Evolutionary conservation across 2,797 vertebrate species (phyloP), one percentile per base, ranked within the genome.

Genomic region (Chelon labrosus): DNA sequence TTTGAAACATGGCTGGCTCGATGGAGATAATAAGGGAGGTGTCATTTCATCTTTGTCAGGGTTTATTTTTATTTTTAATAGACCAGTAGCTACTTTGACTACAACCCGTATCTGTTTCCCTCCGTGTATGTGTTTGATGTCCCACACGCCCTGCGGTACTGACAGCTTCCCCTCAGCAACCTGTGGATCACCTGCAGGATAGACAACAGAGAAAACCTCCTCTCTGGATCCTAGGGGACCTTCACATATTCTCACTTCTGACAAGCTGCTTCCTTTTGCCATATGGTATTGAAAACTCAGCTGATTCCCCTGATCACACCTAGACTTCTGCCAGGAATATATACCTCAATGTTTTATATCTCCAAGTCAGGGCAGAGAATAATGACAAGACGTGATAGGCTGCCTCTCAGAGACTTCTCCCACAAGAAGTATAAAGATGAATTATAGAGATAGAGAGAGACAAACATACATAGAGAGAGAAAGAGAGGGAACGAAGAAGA

Each of bases 101-200:
- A 70, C 65, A 66, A 66, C 53, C 73, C 42, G 27, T 49, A 65
- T 84, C 41, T 82, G 44, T 68, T 39, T 55, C 31, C 20, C 20
- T 37, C 7, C 73, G 19, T 52, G 65, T 56, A 49, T 49, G 55
- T 55, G 55, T 66, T 58, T 70, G 66, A 75, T 53, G 64, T 83
- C 58, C 52, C 79, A 60, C 19, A 71, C 17, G 65, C 77, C 84
- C 77, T 55, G 47, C 56, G 52, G 68, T 27, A 56, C 64, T 81
- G 73, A 78, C 71, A 80, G 72, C 69, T 66, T 82, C 78, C 71
- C 64, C 59, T 67, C 73, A 63, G 77, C 75, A 79, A 91, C 90
- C 82, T 89, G 90, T 86, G 73, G 76, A 74, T 83, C 79, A 84
- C 83, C 88, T 85, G 84, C 88, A 78, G 73, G 78, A 83, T 70